phyloP scores from a whole-genome alignment of 2,888 invertebrate genomes.

The Thereva nobilitata region DNA sequence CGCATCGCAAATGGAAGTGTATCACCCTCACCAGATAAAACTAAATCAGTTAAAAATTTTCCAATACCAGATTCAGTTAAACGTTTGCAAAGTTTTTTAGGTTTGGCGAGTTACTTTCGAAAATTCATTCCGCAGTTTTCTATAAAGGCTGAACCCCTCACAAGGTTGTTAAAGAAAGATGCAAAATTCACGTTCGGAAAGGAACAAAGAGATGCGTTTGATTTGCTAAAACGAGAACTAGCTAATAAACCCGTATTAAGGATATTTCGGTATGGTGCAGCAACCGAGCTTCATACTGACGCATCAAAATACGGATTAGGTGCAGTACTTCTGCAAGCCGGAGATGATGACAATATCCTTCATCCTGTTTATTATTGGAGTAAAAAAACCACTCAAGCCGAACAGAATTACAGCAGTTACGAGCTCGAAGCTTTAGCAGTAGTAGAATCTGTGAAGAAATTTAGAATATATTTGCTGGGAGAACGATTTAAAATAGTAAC shows the following conservation, averaged over 20 bases:
- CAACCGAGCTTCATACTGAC: neutral
- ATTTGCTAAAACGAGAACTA: neutral
- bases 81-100: neutral
- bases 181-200: neutral
- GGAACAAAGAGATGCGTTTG: neutral
- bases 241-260: slow-evolving; percentile 42
- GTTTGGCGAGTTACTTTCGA: slow-evolving; percentile 1
- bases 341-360: neutral
- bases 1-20: neutral
- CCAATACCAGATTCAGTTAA: neutral
- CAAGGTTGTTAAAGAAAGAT: slow-evolving; percentile 1
- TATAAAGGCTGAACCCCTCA: neutral
- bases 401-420: too few relatives aligned
- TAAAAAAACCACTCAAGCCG: neutral
- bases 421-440: neutral
- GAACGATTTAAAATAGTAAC: neutral
- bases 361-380: neutral
- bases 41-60: neutral
- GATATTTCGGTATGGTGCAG: slow-evolving; percentile 36
- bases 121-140: slow-evolving; percentile 4
- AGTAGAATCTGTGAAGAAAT: neutral
- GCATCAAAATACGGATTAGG: neutral
- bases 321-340: neutral
- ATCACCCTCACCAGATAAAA: neutral
- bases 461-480: neutral